Evolutionary conservation across 2,888 invertebrate genomes (phyloP), one percentile per base, ranked within the genome.

Genomic region (Micoletzkya japonica): DNA sequence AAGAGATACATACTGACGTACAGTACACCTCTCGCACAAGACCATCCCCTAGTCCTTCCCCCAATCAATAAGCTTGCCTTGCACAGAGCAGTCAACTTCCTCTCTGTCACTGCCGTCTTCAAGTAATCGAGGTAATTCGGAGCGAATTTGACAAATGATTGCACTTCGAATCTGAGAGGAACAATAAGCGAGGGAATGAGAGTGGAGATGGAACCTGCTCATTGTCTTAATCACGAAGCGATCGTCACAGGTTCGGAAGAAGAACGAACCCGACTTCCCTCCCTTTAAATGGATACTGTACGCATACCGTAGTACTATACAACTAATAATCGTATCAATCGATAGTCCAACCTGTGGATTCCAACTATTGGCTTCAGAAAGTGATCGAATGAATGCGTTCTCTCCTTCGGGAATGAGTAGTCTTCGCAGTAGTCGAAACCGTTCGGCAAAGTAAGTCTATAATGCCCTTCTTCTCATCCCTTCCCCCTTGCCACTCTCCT

Each of bases 201-300:
- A 14, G n/a, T 50, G 10, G 24, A 50, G 50, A 30, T 52, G 10
- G n/a, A 3, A 57, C 67, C 59, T 59, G 50, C 59, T 59, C 69
- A 80, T 79, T 57, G 79, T 78, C 70, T 84, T 84, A 68, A 85
- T 75, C 34, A 85, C 80, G 66, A 85, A 85, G 2, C 85, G 78
- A 52, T 82, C 80, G 71, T 85, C 84, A 44, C 57, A 37, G 50
- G 94, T 95, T 88, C 96, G 96, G 85, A 93, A 92, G 88, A 98
- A 98, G 39, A 92, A 90, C 7, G 95, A 95, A 0, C 97, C 97
- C 0, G 96, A 96, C 87, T 98, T 98, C 39, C 98, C 98, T 4
- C 97, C 98, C 73, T 83, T 20, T 17, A 70, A 72, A 20, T 36
- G 2, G n/a, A 24, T n/a, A n/a, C 14, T n/a, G 6, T 17, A 14